Conservation (phyloP, 2,113 vertebrate species). For the Equus quagga region DNA sequence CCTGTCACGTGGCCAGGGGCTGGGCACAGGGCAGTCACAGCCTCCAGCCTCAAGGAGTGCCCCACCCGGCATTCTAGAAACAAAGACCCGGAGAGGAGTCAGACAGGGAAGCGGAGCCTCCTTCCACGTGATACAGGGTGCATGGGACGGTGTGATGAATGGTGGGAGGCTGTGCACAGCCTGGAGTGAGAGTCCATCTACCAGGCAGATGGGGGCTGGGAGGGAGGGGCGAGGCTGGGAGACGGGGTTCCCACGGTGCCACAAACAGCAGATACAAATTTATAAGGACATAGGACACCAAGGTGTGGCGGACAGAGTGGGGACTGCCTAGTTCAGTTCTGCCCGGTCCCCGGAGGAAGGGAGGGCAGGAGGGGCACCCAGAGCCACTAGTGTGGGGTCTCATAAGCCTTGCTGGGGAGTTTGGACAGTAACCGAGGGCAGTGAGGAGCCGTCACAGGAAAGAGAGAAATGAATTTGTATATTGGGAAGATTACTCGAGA, state of each 20-base stretch:
- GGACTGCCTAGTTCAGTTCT: not conserved
- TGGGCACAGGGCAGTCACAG: not conserved
- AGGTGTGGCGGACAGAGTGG: rapidly evolving
- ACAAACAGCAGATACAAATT: not conserved
- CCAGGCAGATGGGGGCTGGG: not conserved
- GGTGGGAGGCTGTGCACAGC: not conserved
- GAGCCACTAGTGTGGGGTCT: not conserved
- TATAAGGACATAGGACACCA: not conserved
- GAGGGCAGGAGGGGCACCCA: not conserved
- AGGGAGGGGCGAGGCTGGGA: not conserved
- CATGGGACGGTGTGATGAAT: not conserved
- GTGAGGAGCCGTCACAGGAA: not conserved
- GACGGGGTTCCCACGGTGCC: not conserved
- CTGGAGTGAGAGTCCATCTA: not conserved
- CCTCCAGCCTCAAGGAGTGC: not conserved
- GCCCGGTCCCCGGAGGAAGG: not conserved
- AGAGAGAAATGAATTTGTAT: not conserved
- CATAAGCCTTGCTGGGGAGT: not conserved
- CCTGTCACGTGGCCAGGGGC: not conserved
- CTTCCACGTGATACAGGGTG: not conserved
- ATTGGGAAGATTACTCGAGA: not conserved
- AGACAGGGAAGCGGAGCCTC: not conserved
- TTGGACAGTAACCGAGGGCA: not conserved
- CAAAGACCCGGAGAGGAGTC: not conserved
- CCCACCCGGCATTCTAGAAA: not conserved